Base-by-base conservation (phyloP, 2,888 invertebrate genomes). In the Ophioninae sp. region DNA sequence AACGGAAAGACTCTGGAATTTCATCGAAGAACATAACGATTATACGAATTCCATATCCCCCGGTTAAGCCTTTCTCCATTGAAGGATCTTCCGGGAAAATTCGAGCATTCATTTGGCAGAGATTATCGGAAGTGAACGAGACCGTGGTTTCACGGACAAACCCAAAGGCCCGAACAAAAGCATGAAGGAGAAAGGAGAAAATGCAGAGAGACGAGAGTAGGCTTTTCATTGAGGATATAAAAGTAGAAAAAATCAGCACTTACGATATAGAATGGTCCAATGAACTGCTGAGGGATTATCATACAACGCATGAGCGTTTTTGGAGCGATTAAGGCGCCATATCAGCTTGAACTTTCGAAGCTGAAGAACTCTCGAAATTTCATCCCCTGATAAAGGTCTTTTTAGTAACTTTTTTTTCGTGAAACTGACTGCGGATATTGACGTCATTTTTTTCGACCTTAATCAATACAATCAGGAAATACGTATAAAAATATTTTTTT, bases 251-350 rank as follows among this genome's bases (percentile, higher is more conserved):
- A 73, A 59, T 39, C 68, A 37, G 72, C 39, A 23, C 56, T 22
- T 20, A 23, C 63, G 41, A 37, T 51, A 68, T 56, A 58, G 64
- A 64, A 58, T 64, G 79, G 78, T 79, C 65, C 71, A 79, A 75
- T 79, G 74, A 63, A 67, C 71, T 56, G 64, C 58, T 71, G 39
- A 75, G 69, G 82, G 82, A 82, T 82, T 82, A 82, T 79, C 79
- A 79, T 79, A 56, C 65, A 71, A 65, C 58, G 82, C 71, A 75
- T 71, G 82, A 71, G 59, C 65, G 75, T 71, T 82, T 82, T 81
- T 69, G 81, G 81, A 72, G 61, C 82, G 81, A 79, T 80, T 85
- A 85, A 84, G 80, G 83, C 83, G 81, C 82, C 81, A 83, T 84
- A 81, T 82, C 81, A 30, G 30, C 30, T 30, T 30, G 30, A 30